Conservation (phyloP, 2,113 vertebrate species). For the Ammodytes dubius region DNA sequence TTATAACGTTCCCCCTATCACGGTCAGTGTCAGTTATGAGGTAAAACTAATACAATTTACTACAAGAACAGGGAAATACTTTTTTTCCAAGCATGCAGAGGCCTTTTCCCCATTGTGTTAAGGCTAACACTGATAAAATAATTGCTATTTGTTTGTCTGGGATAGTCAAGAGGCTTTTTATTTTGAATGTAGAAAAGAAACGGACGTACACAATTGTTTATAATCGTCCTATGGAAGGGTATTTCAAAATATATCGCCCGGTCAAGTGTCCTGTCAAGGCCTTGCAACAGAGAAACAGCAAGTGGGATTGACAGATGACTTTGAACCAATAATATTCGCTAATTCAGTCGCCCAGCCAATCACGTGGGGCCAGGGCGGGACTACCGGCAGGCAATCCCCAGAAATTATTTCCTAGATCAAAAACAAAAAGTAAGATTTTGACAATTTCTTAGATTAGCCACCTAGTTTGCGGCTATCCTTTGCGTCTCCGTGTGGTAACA, state of each 20-base stretch:
- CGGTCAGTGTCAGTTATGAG: neutral
- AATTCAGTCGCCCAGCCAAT: slow-evolving; percentile 71
- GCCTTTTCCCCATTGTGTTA: neutral
- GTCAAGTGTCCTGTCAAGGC: slow-evolving; percentile 79
- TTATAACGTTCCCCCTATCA: neutral
- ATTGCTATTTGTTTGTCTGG: fast-evolving
- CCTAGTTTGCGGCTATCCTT: neutral
- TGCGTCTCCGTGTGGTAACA: neutral
- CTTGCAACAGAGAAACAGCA: slow-evolving; percentile 67
- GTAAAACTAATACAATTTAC: neutral
- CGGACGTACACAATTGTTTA: neutral
- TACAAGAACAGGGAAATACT: neutral
- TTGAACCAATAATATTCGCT: slow-evolving; percentile 60
- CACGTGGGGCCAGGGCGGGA: slow-evolving; percentile 59
- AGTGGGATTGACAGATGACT: slow-evolving; percentile 57
- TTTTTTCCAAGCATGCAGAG: neutral
- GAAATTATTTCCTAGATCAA: slow-evolving; percentile 80
- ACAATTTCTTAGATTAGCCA: slow-evolving; percentile 28
- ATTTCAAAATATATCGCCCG: slow-evolving; percentile 53
- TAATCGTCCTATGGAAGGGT: neutral
- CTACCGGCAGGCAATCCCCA: slow-evolving; percentile 74
- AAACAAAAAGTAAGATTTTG: slow-evolving; percentile 79
- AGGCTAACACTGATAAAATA: neutral
- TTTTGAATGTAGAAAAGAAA: neutral
- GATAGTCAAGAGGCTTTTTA: neutral